A percentile compares a stretch with the other conserved stretches of the same genome.
These are phyloP conservation scores for Drosophila bocki DNA, from an alignment of 1,140 invertebrate genomes.

Conservation along the genomic window DNA sequence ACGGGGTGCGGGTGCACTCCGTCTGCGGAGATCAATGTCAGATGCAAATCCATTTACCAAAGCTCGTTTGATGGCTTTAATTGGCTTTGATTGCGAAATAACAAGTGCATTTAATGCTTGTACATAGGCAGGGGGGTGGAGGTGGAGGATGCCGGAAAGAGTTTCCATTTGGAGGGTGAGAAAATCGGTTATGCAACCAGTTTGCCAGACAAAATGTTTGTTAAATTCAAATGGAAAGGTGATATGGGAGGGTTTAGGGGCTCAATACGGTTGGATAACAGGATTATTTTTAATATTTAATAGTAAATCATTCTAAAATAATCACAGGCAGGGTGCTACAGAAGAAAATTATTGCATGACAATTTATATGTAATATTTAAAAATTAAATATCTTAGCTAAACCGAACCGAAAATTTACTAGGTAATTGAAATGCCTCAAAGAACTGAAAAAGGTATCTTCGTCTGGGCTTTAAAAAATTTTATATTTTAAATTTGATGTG, in stretches of 20 bases:
- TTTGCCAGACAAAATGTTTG: neutral
- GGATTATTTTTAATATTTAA: constrained; percentile 1
- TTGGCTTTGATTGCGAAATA: constrained; percentile 79
- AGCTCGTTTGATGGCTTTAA: constrained; percentile 66
- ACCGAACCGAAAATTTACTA: too few species aligned
- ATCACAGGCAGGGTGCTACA: neutral
- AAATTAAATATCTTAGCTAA: neutral
- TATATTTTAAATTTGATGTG: too few species aligned
- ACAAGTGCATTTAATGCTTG: constrained; percentile 71
- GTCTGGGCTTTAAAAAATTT: too few species aligned
- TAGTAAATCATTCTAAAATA: neutral
- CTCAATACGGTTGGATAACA: neutral
- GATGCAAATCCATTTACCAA: constrained; percentile 65
- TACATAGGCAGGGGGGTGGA: neutral
- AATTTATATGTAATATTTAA: neutral
- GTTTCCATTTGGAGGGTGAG: neutral
- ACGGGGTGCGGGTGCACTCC: neutral
- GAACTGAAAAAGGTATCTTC: too few species aligned
- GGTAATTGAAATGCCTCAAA: too few species aligned
- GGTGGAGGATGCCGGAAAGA: neutral
- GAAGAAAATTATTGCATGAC: neutral
- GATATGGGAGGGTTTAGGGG: neutral
- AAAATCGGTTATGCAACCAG: constrained; percentile 8
- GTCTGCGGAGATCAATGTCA: constrained; percentile 53
- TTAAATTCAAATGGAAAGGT: neutral